Evolutionary conservation across 1,140 invertebrate genomes (phyloP).

Genomic region (Sarcophaga bullata): DNA sequence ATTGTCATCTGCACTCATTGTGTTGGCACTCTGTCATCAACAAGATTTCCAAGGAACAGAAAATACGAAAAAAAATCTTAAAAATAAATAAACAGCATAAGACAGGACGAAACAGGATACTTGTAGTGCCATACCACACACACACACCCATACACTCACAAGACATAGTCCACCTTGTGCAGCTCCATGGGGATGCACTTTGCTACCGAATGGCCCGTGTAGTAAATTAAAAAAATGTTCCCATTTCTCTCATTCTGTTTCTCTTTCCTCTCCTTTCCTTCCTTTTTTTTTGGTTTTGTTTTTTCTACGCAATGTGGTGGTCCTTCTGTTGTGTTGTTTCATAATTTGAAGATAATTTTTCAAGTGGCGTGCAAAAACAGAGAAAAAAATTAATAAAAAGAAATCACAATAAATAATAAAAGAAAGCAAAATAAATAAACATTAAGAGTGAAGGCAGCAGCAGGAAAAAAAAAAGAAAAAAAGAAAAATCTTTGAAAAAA

Average conservation of each 20-base stretch:
- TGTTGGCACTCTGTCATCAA: constrained; percentile 25
- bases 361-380: background rate
- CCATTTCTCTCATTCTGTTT: background rate
- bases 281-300: too few species aligned
- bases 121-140: background rate
- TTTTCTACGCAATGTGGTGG: too few species aligned
- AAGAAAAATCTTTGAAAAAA: background rate
- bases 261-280: too few species aligned
- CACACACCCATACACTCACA: background rate
- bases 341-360: constrained; percentile 27
- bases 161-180: background rate
- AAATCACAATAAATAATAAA: constrained; percentile 15
- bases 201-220: background rate
- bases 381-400: background rate
- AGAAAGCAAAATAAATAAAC: background rate
- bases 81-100: background rate
- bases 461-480: background rate
- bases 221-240: constrained; percentile 21
- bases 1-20: constrained; percentile 19
- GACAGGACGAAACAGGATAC: background rate
- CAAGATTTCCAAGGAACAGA: background rate
- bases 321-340: background rate
- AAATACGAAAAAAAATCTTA: background rate
- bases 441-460: background rate
- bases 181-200: constrained; percentile 25